Conservation (phyloP, 2,113 vertebrate genomes). For the Echinops telfairi region DNA sequence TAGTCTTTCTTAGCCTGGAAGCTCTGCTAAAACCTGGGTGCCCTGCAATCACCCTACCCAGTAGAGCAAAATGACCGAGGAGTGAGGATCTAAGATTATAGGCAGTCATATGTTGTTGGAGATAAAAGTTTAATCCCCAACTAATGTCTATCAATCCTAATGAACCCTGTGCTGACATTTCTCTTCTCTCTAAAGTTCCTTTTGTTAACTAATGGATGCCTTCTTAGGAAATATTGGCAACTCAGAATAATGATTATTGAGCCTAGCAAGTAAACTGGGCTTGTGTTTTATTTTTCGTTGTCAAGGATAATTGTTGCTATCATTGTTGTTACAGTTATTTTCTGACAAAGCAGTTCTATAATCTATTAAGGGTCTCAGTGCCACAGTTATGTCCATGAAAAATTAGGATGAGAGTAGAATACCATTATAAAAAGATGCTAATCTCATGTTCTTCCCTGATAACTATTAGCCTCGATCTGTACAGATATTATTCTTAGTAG, state of each 20-base stretch:
- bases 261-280: neutral
- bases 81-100: neutral
- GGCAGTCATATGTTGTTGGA: constrained; percentile 17
- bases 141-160: constrained; percentile 3
- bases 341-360: neutral
- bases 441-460: neutral
- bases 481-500: constrained; percentile 8
- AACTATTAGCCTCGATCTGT: neutral
- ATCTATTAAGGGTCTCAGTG: neutral
- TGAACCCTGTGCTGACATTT: constrained; percentile 59
- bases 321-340: constrained; percentile 5
- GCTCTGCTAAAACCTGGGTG: too few species aligned
- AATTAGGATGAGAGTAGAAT: neutral
- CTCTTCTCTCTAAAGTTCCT: constrained; percentile 43
- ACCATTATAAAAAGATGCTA: constrained; percentile 8
- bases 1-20: too few species aligned
- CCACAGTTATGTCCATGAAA: neutral
- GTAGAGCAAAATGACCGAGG: too few species aligned
- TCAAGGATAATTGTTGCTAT: constrained; percentile 47
- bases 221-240: neutral
- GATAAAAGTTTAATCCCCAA: constrained; percentile 37
- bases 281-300: constrained; percentile 48
- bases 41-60: too few species aligned
- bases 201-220: neutral
- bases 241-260: constrained; percentile 23